Conservation (phyloP, 1,140 invertebrate species). For the Drosophila truncata region DNA sequence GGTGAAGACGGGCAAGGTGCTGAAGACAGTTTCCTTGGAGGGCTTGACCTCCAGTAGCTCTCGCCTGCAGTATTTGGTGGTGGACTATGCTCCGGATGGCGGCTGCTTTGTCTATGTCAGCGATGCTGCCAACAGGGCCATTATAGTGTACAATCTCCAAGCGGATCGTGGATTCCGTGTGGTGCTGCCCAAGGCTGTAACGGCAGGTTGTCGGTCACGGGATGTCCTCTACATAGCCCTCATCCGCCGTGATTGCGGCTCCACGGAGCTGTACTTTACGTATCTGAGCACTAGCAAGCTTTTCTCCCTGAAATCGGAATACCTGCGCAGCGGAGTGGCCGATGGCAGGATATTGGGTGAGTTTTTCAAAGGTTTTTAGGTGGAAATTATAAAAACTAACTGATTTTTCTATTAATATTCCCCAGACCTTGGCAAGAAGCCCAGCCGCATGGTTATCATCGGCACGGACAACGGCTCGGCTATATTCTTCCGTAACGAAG, state of each 20-base stretch:
- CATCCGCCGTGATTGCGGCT: conserved; percentile 86
- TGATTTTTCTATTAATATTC: neutral
- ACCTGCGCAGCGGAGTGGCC: conserved; percentile 86
- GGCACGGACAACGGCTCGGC: conserved; percentile 88
- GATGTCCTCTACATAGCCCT: conserved; percentile 88
- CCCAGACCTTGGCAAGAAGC: conserved; percentile 86
- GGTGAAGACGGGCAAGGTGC: conserved; percentile 86
- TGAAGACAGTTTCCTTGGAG: conserved; percentile 87
- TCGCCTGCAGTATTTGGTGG: conserved; percentile 87
- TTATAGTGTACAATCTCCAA: conserved; percentile 88
- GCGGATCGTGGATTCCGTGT: conserved; percentile 87
- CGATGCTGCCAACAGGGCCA: conserved; percentile 88
- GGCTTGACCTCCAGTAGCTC: conserved; percentile 86
- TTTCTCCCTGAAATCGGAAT: conserved; percentile 87
- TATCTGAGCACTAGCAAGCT: conserved; percentile 87
- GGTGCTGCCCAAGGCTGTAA: conserved; percentile 87
- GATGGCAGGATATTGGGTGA: conserved; percentile 86
- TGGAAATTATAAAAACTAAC: neutral
- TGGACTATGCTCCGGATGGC: conserved; percentile 87
- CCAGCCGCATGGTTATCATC: conserved; percentile 86
- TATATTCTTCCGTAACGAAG: conserved; percentile 88
- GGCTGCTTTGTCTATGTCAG: conserved; percentile 87
- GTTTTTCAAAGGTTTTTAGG: conserved; percentile 6
- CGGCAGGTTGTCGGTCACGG: conserved; percentile 76
- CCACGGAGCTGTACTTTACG: conserved; percentile 87